Base-by-base conservation (phyloP, 1,140 invertebrate genomes). In the Anadara kagoshimensis region DNA sequence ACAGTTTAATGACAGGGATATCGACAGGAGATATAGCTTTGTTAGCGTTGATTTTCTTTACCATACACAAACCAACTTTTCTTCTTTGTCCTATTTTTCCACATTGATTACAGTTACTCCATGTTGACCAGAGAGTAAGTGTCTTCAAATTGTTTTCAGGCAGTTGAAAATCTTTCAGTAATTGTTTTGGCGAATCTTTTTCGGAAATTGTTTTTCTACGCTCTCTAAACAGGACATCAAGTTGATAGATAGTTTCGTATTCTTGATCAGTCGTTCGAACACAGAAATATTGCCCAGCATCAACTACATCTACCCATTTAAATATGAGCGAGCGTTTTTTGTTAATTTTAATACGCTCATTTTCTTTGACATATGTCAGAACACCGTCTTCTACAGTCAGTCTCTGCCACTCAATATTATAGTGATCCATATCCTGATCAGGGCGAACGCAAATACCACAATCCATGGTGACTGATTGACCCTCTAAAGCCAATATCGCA, bases 51-150 rank as follows among this genome's bases (percentile, higher is more conserved):
- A 83, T 69, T 77, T 85, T 85, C 70, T 78, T 69, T 10, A 84
- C 78, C 71, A 78, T 83, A 69, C 84, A 85, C 26, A 80, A 63
- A 5, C 84, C 84, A 16, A 78, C 73, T 49, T 75, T 82, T 7
- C 75, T 44, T 53, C 80, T 75, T n/a, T 64, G 24, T n/a, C 81
- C 83, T 14, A 91, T 87, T 53, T 80, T 77, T 18, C 88, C 88
- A 79, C 93, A 94, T n/a, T 78, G 84, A 62, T 92, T 93, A 82
- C 93, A 94, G 10, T 87, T 74, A 18, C 91, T 91, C 93, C 93
- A 94, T 12, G 85, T 76, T 3, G 88, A 88, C 92, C 93, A 94
- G 16, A 68, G 20, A 77, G 87, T 85, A 56, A 71, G 82, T 51
- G 87, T 45, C 45, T 76, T 57, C 18, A 88, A 45, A 47, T 88